Conservation (phyloP, 2,113 vertebrate species). For the Tretioscincus oriximinensis region DNA sequence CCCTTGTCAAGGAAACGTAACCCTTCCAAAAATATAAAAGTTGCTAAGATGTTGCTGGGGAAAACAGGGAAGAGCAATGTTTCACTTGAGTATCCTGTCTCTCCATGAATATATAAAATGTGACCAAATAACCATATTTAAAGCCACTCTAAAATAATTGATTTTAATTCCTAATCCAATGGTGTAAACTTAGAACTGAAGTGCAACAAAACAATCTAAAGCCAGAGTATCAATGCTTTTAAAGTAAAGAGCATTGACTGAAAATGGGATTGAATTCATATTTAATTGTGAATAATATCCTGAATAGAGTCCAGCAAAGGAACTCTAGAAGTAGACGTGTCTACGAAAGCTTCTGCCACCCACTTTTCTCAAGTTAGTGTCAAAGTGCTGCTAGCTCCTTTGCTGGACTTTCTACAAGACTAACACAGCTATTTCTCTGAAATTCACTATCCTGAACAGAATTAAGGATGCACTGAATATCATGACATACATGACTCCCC, state of each 20-base stretch:
- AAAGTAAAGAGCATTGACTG: background rate
- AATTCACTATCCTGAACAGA: too few relatives aligned
- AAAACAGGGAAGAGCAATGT: background rate
- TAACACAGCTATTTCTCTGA: too few relatives aligned
- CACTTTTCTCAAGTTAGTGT: too few relatives aligned
- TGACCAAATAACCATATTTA: background rate
- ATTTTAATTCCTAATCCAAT: background rate
- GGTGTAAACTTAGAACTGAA: background rate
- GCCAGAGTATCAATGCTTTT: too few relatives aligned
- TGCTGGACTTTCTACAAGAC: too few relatives aligned
- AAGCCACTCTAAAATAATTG: too few relatives aligned
- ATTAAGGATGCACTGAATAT: background rate
- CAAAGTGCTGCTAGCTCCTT: too few relatives aligned
- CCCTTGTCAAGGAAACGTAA: slow-evolving; percentile 28
- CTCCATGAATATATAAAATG: slow-evolving; percentile 21
- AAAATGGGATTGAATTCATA: background rate
- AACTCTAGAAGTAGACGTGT: too few relatives aligned
- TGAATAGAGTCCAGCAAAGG: too few relatives aligned
- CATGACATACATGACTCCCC: too few relatives aligned
- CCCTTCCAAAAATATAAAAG: slow-evolving; percentile 34
- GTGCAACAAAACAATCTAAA: background rate
- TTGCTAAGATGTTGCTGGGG: background rate
- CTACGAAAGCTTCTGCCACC: too few relatives aligned
- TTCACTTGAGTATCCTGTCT: slow-evolving; percentile 23
- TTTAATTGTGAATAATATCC: background rate